phyloP scores from a whole-genome alignment of 1,140 invertebrate genomes.

The Tribolium madens region DNA sequence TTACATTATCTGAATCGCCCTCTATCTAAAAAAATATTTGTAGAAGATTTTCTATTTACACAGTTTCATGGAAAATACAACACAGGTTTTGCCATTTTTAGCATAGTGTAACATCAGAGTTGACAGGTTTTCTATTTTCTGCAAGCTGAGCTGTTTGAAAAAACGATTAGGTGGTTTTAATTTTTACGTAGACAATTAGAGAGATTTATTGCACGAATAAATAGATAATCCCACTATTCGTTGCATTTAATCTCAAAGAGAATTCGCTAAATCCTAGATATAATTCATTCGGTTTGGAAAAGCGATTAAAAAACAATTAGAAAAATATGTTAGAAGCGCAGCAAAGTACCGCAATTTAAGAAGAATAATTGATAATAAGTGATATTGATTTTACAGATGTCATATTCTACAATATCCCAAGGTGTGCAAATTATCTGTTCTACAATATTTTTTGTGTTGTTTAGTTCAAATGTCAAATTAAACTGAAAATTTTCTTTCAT shows the following conservation, averaged over 20 bases:
- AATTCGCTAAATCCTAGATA: slow-evolving; percentile 1
- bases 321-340: slow-evolving; percentile 11
- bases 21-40: background rate
- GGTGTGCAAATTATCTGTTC: too few species aligned
- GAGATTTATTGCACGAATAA: slow-evolving; percentile 16
- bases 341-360: background rate
- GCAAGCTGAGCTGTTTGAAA: background rate
- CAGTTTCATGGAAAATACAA: background rate
- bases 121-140: background rate
- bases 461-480: too few species aligned
- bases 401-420: too few species aligned
- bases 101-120: background rate
- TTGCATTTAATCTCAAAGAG: slow-evolving; percentile 5
- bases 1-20: too few species aligned
- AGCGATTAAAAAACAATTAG: slow-evolving; percentile 33
- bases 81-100: background rate
- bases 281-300: slow-evolving; percentile 4
- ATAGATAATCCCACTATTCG: slow-evolving; percentile 7
- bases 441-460: too few species aligned
- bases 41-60: background rate
- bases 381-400: too few species aligned
- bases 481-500: too few species aligned
- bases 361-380: background rate
- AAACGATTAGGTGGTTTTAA: background rate
- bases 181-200: slow-evolving; percentile 5